A percentile compares a stretch with the other conserved stretches of the same genome.
phyloP scores from a whole-genome alignment of 2,888 invertebrate species.

The Apodemia hepburni region DNA sequence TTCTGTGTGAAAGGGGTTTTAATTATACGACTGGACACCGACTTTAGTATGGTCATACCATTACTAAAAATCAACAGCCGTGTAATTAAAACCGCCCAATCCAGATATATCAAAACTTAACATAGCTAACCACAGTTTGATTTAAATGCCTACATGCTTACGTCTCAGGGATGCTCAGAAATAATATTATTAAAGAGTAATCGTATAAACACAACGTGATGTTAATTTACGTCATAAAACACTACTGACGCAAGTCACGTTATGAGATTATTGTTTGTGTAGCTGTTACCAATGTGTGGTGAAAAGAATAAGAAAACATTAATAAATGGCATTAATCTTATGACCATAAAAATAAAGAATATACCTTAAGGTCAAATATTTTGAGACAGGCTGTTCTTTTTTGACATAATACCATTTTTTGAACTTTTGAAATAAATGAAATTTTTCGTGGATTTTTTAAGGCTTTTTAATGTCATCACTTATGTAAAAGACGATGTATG shows the following conservation, averaged over 20 bases:
- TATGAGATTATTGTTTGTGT: constrained; percentile 9
- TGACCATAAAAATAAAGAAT: too few relatives aligned
- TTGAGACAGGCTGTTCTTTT: too few relatives aligned
- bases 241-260: constrained; percentile 13
- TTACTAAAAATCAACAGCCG: not conserved
- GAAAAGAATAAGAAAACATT: not conserved
- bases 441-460: too few relatives aligned
- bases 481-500: too few relatives aligned
- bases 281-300: not conserved
- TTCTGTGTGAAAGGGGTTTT: not conserved
- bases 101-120: not conserved
- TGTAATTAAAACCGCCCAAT: not conserved
- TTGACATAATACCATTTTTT: too few relatives aligned
- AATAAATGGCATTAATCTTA: too few relatives aligned
- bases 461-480: too few relatives aligned
- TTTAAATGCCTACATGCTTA: constrained; percentile 3
- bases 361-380: too few relatives aligned
- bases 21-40: not conserved
- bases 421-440: too few relatives aligned
- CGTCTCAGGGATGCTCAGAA: constrained; percentile 6
- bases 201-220: constrained; percentile 12
- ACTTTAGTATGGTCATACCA: not conserved
- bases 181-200: constrained; percentile 10
- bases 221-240: constrained; percentile 13
- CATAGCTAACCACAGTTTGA: constrained; percentile 5